Conservation (phyloP, 2,888 invertebrate genomes). For the Lacanobia oleracea region DNA sequence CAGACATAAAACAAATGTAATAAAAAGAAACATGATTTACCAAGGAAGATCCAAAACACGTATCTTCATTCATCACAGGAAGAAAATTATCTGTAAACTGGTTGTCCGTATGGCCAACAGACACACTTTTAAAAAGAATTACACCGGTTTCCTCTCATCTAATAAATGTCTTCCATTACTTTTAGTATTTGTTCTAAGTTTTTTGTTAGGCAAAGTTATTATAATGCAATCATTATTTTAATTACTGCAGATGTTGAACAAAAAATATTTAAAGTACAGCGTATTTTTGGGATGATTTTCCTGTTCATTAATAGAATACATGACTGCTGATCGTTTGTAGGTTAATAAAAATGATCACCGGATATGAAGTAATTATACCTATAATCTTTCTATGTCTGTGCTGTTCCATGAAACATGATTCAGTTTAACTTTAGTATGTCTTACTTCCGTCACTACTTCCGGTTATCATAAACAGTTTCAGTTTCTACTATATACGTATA, state of each 20-base stretch:
- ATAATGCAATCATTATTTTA: background rate
- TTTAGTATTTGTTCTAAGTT: background rate
- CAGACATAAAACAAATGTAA: background rate
- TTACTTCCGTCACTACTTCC: background rate
- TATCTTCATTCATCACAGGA: constrained; percentile 30
- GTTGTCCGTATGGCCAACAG: constrained; percentile 42
- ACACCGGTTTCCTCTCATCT: constrained; percentile 33
- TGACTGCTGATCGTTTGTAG: background rate
- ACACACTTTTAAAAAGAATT: constrained; percentile 60
- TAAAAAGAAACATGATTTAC: background rate
- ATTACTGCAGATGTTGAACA: background rate
- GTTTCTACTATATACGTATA: too few relatives aligned
- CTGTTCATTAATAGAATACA: background rate
- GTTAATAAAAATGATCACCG: background rate
- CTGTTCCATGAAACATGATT: background rate
- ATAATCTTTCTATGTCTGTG: background rate
- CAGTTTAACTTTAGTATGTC: background rate
- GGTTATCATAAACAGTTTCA: too few relatives aligned
- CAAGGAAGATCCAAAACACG: constrained; percentile 27
- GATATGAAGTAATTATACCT: background rate
- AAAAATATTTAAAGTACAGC: too few relatives aligned
- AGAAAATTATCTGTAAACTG: constrained; percentile 43
- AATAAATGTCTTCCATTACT: background rate
- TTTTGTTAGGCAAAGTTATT: background rate
- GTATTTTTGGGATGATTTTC: too few relatives aligned